Evolutionary conservation across 2,888 invertebrate species (phyloP), one percentile per base, ranked within the genome.

Genomic region (Sarcophaga variegata): DNA sequence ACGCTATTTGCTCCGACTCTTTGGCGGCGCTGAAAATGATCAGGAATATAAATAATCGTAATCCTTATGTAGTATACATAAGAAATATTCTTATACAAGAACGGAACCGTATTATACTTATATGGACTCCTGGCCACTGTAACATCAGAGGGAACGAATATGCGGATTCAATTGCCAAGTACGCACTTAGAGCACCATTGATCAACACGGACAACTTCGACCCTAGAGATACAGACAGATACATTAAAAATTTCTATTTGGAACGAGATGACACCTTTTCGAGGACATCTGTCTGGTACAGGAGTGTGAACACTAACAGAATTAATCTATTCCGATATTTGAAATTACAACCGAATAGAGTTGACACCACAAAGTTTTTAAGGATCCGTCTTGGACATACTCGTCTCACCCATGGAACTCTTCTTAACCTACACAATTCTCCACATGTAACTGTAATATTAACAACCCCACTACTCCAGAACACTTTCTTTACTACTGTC

Each of bases 61-160:
- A 54, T 25, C 22, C 3, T 17, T 71, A 59, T 71, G 25, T 47
- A 22, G 22, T 22, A 6, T 54, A 27, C 59, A 71, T 59, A 17
- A 49, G 71, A 71, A 49, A 22, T 17, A 14, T 20, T 47, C 49
- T 71, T 12, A 25, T 25, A 10, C 17, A 25, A 6, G 8, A 49
- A 25, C 14, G n/a, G 6, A 11, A 17, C 8, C 10, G 14, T 20
- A 49, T 69, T 49, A 49, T 27, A 47, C 27, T 69, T 49, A 69
- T 69, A 49, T 49, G 69, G 69, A 17, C 27, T 22, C 69, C 69
- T 49, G 45, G 49, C 6, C n/a, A 69, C 22, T 45, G 45, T n/a
- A 49, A 22, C 22, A 69, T 71, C 20, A 0, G 8, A 70, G 70
- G 70, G 4, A 70, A 70, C 22, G 70, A 70, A 70, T 70, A 20